Conservation (phyloP, 30 jellyfish, hydroid and myxozoan genomes). For the Clytia hemisphaerica region DNA sequence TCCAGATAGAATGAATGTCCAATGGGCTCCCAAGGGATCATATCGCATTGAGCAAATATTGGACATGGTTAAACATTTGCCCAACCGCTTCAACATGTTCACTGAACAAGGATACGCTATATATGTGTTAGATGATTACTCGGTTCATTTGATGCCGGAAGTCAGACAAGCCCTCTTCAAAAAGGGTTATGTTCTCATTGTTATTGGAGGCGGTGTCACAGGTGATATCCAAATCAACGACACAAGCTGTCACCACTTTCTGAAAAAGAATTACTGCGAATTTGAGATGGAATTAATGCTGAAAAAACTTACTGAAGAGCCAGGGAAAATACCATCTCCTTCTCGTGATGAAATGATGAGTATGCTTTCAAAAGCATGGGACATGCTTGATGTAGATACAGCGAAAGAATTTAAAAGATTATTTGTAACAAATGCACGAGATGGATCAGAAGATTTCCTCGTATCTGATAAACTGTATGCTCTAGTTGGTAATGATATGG, state of each 20-base stretch:
- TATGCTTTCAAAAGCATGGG: constrained; percentile 15
- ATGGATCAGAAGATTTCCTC: constrained; percentile 1
- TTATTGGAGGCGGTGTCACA: constrained; percentile 22
- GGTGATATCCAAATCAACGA: constrained; percentile 22
- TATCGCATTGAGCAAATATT: constrained; percentile 27
- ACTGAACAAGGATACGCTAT: constrained; percentile 26
- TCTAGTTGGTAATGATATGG: background rate
- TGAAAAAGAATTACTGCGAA: constrained; percentile 3
- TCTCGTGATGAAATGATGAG: constrained; percentile 20
- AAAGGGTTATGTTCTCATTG: constrained; percentile 16
- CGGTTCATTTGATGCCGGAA: constrained; percentile 18
- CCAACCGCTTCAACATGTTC: constrained; percentile 40
- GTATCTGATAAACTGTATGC: background rate
- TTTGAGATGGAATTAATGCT: constrained; percentile 19
- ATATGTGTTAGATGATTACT: constrained; percentile 17
- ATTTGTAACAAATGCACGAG: background rate
- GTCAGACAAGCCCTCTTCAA: constrained; percentile 14
- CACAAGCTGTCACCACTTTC: constrained; percentile 20
- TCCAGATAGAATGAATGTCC: constrained; percentile 14
- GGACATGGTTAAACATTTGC: constrained; percentile 18
- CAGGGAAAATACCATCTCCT: constrained; percentile 22
- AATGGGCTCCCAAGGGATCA: constrained; percentile 31
- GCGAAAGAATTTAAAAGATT: constrained; percentile 1
- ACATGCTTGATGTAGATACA: constrained; percentile 12
- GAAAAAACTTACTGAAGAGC: background rate